Evolutionary conservation across 2,113 vertebrate species (phyloP).

Genomic region (Sander lucioperca): DNA sequence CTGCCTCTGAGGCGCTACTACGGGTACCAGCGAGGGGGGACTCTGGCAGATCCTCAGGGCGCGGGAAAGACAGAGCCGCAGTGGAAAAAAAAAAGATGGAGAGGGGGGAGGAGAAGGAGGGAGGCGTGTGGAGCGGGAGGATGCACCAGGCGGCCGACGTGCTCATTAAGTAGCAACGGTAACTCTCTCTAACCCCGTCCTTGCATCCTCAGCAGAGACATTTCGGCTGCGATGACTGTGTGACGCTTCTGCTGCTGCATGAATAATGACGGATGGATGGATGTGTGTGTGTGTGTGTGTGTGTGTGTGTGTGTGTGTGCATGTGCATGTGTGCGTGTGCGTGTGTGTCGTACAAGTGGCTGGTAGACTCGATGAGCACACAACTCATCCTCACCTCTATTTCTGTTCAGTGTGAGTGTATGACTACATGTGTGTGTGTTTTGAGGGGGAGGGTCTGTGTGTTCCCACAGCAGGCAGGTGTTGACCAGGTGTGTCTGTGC

Average conservation of each 20-base stretch:
- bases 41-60: conserved; percentile 71
- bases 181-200: conserved; percentile 59
- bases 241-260: conserved; percentile 35
- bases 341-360: conserved; percentile 3
- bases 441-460: conserved; percentile 22
- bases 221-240: conserved; percentile 36
- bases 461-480: conserved; percentile 67
- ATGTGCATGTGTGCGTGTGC: background rate
- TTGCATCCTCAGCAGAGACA: conserved; percentile 60
- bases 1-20: conserved; percentile 70
- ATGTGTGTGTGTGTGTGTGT: conserved; percentile 32
- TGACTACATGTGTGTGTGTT: conserved; percentile 6
- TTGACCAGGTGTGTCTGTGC: conserved; percentile 78
- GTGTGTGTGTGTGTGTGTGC: conserved; percentile 6
- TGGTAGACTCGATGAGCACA: conserved; percentile 12
- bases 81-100: conserved; percentile 69
- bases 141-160: conserved; percentile 63
- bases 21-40: conserved; percentile 68
- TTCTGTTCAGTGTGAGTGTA: background rate
- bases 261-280: conserved; percentile 35
- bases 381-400: conserved; percentile 16
- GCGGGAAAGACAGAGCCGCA: conserved; percentile 69
- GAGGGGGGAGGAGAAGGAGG: conserved; percentile 74
- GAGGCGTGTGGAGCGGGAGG: conserved; percentile 72
- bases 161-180: conserved; percentile 80